These are phyloP conservation scores for Protonemura montana DNA, from an alignment of 2,888 invertebrate species.

Conservation along the genomic window DNA sequence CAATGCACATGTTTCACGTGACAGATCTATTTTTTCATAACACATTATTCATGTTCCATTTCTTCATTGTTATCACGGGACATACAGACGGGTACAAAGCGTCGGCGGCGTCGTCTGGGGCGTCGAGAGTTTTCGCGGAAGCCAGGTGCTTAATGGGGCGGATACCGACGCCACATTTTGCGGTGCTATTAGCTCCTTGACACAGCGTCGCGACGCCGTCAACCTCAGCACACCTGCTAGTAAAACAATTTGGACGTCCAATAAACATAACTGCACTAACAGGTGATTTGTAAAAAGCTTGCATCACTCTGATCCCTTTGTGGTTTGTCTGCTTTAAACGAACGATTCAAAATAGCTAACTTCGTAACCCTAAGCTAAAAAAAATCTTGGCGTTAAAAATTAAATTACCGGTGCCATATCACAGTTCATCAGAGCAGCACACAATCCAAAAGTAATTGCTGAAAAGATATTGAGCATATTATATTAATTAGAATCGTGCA, in stretches of 20 bases:
- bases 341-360: not conserved
- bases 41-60: slow-evolving; percentile 16
- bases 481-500: not conserved
- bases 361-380: not conserved
- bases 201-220: slow-evolving; percentile 8
- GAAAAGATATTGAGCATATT: not conserved
- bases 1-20: not conserved
- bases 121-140: not conserved
- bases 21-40: not conserved
- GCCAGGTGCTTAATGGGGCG: slow-evolving; percentile 28
- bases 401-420: not conserved
- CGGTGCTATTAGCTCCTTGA: slow-evolving; percentile 43
- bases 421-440: slow-evolving; percentile 12
- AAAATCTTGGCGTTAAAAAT: not conserved
- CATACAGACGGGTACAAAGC: not conserved
- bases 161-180: slow-evolving; percentile 43
- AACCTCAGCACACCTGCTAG: slow-evolving; percentile 17
- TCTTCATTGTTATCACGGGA: not conserved
- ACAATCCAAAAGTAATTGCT: not conserved
- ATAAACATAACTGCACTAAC: not conserved
- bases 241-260: not conserved
- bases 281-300: not conserved
- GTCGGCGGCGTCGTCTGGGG: not conserved
- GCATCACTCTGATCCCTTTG: not conserved
- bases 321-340: not conserved